These are phyloP conservation scores for Neostethus bicornis DNA, from an alignment of 2,797 vertebrate genomes.

Conservation along the genomic window DNA sequence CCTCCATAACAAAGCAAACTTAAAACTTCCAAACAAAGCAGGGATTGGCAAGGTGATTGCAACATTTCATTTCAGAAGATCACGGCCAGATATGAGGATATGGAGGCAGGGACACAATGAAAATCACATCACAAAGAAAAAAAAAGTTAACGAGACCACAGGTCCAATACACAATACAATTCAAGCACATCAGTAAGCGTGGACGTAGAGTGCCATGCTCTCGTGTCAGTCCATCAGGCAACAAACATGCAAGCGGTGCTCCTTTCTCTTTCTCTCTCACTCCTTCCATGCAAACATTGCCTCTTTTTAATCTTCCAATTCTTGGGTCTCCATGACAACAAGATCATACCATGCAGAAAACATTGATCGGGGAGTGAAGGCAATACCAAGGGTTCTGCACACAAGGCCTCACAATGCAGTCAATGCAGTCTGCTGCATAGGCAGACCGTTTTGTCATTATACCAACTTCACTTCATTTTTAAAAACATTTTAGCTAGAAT, in stretches of 20 bases:
- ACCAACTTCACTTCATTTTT: slow-evolving; percentile 62
- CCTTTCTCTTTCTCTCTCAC: slow-evolving; percentile 75
- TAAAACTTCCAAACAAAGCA: slow-evolving; percentile 17
- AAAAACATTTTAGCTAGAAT: slow-evolving; percentile 45
- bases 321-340: slow-evolving; percentile 97
- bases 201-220: slow-evolving; percentile 69
- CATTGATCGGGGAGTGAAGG: slow-evolving; percentile 80
- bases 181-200: slow-evolving; percentile 50
- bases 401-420: slow-evolving; percentile 97
- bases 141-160: slow-evolving; percentile 39
- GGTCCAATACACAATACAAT: slow-evolving; percentile 52
- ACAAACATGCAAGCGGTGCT: slow-evolving; percentile 76
- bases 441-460: slow-evolving; percentile 66
- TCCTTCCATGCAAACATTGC: slow-evolving; percentile 88
- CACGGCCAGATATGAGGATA: slow-evolving; percentile 51
- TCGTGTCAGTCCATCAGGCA: slow-evolving; percentile 61
- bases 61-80: slow-evolving; percentile 43
- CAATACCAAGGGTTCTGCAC: slow-evolving; percentile 93
- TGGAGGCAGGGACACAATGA: slow-evolving; percentile 25
- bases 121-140: slow-evolving; percentile 15
- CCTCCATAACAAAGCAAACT: slow-evolving; percentile 24
- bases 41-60: slow-evolving; percentile 32
- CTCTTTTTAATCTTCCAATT: slow-evolving; percentile 85
- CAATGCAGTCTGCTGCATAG: slow-evolving; percentile 75
- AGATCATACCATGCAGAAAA: slow-evolving; percentile 89